phyloP scores from a whole-genome alignment of 2,797 vertebrate species.

The Leptoclinus maculatus region DNA sequence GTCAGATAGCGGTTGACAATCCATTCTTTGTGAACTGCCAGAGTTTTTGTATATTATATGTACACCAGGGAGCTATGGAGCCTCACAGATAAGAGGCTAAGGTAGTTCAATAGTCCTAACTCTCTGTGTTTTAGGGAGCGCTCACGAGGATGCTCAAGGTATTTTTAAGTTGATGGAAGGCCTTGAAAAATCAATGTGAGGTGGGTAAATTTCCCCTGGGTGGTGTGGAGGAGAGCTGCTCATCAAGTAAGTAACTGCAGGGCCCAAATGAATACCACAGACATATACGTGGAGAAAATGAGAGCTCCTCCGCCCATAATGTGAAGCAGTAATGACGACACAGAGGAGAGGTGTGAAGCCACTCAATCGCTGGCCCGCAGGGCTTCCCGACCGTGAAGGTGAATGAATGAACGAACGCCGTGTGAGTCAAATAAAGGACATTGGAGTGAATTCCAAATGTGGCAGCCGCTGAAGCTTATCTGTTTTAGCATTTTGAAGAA shows the following conservation, averaged over 20 bases:
- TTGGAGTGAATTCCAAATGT: not conserved
- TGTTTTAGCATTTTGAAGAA: not conserved
- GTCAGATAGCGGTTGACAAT: not conserved
- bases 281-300: slow-evolving; percentile 52
- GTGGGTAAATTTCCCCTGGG: slow-evolving; percentile 69
- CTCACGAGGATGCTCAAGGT: slow-evolving; percentile 39
- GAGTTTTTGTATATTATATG: not conserved
- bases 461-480: not conserved
- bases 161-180: slow-evolving; percentile 59
- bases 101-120: not conserved
- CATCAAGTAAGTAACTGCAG: slow-evolving; percentile 65
- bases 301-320: slow-evolving; percentile 32
- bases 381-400: not conserved
- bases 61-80: not conserved
- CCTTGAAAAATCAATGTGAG: slow-evolving; percentile 62
- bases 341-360: not conserved
- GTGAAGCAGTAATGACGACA: slow-evolving; percentile 33
- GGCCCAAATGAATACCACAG: slow-evolving; percentile 39
- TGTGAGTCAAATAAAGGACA: slow-evolving; percentile 38
- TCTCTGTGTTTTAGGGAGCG: slow-evolving; percentile 7
- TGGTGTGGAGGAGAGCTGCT: slow-evolving; percentile 40
- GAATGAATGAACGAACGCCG: slow-evolving; percentile 11
- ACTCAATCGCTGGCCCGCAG: slow-evolving; percentile 9
- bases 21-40: not conserved
- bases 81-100: not conserved